These are phyloP conservation scores for Melanotaenia pygmaea DNA, from an alignment of 2,797 vertebrate genomes.

Conservation along the genomic window DNA sequence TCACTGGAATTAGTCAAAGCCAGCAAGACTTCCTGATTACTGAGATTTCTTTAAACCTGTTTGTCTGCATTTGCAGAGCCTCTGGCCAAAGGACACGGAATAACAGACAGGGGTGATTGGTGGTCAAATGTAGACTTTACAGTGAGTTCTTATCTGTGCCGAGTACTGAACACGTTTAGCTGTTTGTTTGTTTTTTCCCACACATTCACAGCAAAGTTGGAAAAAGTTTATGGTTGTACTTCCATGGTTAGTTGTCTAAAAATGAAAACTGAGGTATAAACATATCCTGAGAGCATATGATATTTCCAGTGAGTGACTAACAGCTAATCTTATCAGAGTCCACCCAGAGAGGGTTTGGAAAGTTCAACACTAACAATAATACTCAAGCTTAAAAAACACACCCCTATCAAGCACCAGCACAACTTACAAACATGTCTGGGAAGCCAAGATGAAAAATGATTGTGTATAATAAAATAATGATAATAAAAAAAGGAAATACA, in stretches of 20 bases:
- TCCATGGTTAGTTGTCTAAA: slow-evolving; percentile 62
- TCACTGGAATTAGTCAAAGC: slow-evolving; percentile 28
- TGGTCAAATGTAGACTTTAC: slow-evolving; percentile 34
- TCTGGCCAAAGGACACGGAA: slow-evolving; percentile 25
- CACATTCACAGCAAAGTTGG: slow-evolving; percentile 25
- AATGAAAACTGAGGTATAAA: slow-evolving; percentile 63
- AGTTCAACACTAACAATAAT: slow-evolving; percentile 66
- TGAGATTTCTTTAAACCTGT: slow-evolving; percentile 32
- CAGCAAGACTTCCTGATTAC: slow-evolving; percentile 47
- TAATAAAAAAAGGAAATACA: slow-evolving; percentile 13
- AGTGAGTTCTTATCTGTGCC: slow-evolving; percentile 43
- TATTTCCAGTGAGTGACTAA: slow-evolving; percentile 75
- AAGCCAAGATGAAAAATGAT: slow-evolving; percentile 34
- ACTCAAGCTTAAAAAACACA: slow-evolving; percentile 49
- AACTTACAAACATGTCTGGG: slow-evolving; percentile 9
- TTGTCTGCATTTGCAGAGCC: slow-evolving; percentile 40
- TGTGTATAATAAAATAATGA: not conserved
- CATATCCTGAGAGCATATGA: slow-evolving; percentile 57
- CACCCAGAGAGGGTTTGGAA: slow-evolving; percentile 62
- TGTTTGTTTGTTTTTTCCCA: slow-evolving; percentile 25
- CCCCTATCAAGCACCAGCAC: slow-evolving; percentile 32
- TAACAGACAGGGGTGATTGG: slow-evolving; percentile 28
- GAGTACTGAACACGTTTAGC: slow-evolving; percentile 25
- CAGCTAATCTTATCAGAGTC: slow-evolving; percentile 73
- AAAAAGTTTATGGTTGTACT: slow-evolving; percentile 36